Evolutionary conservation across 2,888 invertebrate species (phyloP), one percentile per base, ranked within the genome.

Genomic region (Tubulanus polymorphus): DNA sequence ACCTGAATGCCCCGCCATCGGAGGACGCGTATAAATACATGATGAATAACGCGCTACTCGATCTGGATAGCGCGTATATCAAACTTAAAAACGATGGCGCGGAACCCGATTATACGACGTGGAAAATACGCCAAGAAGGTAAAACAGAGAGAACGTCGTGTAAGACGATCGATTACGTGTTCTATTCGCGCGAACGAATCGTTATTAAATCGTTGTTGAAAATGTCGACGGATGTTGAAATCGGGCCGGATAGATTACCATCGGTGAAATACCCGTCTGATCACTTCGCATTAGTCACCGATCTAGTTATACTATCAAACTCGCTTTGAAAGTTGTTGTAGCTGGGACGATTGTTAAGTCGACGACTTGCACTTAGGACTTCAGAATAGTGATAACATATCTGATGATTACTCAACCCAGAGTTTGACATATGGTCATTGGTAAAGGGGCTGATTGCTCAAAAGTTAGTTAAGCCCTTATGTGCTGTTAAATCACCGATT

Each of bases 101-200:
- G 20, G 88, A 89, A 68, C 88, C 88, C 0, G 81, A 83, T 0
- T 89, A 87, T 72, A 89, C 89, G 0, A 88, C 88, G 0, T 89
- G 88, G 88, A 89, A 89, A 72, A 78, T 83, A 29, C 81, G 89
- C 0, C 86, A 86, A 56, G 85, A 61, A 12, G 18, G 18, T 0
- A 37, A 53, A 6, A 67, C 64, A 1, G 54, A 57, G 6, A 48
- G 5, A 20, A 88, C 88, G 75, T 82, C 84, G 41, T 86, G 87
- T 62, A 87, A 87, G 68, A 88, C 88, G 3, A 86, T 89, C 55
- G 89, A 89, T 75, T 89, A 89, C 56, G 64, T 76, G 1, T 76
- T 71, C 69, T 69, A 63, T 53, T 61, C 62, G 2, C 59, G 81
- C 59, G 79, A 83, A 56, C 79, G 80, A 32, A 78, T 88, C 37